Percentiles rank a stretch among this genome's conserved stretches.
These are phyloP conservation scores for Urocolius indicus DNA, from an alignment of 2,113 vertebrate species.

Conservation along the genomic window DNA sequence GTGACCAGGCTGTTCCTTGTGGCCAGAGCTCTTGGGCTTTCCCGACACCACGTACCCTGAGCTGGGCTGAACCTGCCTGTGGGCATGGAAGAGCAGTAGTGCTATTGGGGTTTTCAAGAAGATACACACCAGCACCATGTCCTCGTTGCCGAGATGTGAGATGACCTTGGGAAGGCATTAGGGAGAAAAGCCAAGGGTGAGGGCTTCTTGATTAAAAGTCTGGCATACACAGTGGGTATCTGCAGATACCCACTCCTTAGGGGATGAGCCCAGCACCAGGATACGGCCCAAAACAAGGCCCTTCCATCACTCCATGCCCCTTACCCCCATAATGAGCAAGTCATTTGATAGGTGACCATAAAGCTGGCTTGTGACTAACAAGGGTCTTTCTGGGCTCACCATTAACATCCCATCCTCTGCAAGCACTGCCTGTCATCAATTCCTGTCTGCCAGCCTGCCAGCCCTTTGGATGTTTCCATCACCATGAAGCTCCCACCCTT, in stretches of 20 bases:
- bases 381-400: background rate
- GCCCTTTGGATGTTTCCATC: background rate
- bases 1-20: background rate
- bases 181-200: background rate
- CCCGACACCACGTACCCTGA: rapidly evolving
- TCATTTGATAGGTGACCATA: rapidly evolving
- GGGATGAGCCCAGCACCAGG: too few relatives aligned
- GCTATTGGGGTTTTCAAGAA: background rate
- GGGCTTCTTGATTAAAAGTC: background rate
- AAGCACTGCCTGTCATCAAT: background rate
- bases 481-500: background rate
- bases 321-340: rapidly evolving
- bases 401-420: background rate
- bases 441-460: background rate
- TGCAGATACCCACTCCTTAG: background rate
- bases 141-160: rapidly evolving
- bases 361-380: background rate
- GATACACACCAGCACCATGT: rapidly evolving
- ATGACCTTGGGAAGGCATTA: background rate
- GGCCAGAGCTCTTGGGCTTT: background rate
- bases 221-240: rapidly evolving
- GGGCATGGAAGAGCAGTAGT: rapidly evolving
- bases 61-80: rapidly evolving
- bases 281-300: background rate
- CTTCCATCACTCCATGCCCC: rapidly evolving